phyloP scores from a whole-genome alignment of 1,140 invertebrate species.

The Trachymyrmex cornetzi region DNA sequence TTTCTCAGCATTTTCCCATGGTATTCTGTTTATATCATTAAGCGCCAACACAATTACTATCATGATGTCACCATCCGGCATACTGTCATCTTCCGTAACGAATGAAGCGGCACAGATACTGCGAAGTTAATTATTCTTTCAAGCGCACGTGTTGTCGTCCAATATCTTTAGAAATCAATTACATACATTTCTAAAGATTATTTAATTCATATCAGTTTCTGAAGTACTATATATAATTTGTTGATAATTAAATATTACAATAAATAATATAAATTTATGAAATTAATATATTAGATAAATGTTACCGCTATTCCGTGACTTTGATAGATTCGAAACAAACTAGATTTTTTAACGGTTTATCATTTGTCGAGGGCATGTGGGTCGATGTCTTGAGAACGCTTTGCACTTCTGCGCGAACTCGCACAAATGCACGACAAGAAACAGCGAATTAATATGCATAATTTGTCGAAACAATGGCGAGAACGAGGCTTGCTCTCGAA shows the following conservation, averaged over 20 bases:
- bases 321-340: neutral
- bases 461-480: conserved; percentile 77
- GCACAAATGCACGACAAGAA: conserved; percentile 64
- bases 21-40: conserved; percentile 47
- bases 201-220: neutral
- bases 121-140: conserved; percentile 6
- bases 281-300: neutral
- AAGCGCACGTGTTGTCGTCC: neutral
- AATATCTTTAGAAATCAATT: neutral
- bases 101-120: conserved; percentile 38
- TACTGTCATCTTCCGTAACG: conserved; percentile 18
- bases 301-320: neutral
- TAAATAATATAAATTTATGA: neutral
- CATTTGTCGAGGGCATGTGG: conserved; percentile 67
- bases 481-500: conserved; percentile 76
- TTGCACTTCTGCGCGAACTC: conserved; percentile 63
- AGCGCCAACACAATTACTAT: conserved; percentile 13
- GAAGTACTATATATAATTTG: neutral
- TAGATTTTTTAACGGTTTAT: conserved; percentile 59
- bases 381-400: conserved; percentile 74
- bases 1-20: neutral
- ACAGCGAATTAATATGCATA: conserved; percentile 76
- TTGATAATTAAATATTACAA: neutral
- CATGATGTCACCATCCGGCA: conserved; percentile 32
- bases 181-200: neutral